Conservation (phyloP, 2,888 invertebrate species). For the Crocallis elinguaria region DNA sequence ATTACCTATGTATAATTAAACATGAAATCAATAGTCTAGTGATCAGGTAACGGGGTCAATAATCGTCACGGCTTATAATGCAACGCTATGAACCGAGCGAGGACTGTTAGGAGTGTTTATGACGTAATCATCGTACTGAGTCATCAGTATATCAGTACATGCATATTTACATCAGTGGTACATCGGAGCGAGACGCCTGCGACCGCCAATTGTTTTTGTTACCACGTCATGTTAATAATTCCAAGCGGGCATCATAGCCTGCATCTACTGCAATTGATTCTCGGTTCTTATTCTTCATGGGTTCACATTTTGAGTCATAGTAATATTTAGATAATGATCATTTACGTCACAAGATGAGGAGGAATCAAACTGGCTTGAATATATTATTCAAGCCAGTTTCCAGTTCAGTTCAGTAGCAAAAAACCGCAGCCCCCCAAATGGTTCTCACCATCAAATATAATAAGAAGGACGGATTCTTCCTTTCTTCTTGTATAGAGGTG, state of each 20-base stretch:
- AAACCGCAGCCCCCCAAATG: too few species aligned
- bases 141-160: conserved; percentile 51
- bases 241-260: conserved; percentile 37
- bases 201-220: conserved; percentile 59
- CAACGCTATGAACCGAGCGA: conserved; percentile 46
- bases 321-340: conserved; percentile 3
- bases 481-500: too few species aligned
- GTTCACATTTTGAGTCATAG: conserved; percentile 11
- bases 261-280: conserved; percentile 28
- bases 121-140: conserved; percentile 62
- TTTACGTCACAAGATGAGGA: background rate
- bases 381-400: too few species aligned
- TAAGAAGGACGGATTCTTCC: too few species aligned
- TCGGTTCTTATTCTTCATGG: conserved; percentile 7
- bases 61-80: conserved; percentile 54
- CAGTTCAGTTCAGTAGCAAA: too few species aligned
- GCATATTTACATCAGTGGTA: conserved; percentile 61
- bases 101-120: conserved; percentile 51
- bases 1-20: conserved; percentile 8
- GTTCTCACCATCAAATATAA: too few species aligned
- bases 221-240: conserved; percentile 43
- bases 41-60: conserved; percentile 51
- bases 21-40: conserved; percentile 21
- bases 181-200: conserved; percentile 48
- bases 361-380: too few species aligned